Conservation (phyloP, 2,888 invertebrate species). For the Dasysyrphus tricinctus region DNA sequence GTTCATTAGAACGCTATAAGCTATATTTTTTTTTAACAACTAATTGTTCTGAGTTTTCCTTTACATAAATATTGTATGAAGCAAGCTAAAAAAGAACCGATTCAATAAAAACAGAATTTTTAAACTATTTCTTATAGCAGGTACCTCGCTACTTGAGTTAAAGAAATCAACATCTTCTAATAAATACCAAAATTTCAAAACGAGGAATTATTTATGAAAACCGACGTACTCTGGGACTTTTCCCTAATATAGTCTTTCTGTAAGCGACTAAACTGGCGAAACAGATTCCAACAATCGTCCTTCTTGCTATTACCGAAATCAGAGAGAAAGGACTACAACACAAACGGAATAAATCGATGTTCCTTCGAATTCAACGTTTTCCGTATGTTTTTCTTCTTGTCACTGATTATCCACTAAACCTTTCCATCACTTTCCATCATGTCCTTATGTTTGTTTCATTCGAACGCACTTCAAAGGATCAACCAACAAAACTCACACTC, state of each 20-base stretch:
- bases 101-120: too few species aligned
- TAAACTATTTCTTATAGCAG: too few species aligned
- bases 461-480: constrained; percentile 8
- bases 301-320: not conserved
- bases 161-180: too few species aligned
- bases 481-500: not conserved
- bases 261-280: not conserved
- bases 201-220: not conserved
- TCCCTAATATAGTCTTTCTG: not conserved
- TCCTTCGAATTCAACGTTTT: not conserved
- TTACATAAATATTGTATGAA: too few species aligned
- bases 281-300: not conserved
- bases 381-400: constrained; percentile 1
- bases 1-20: too few species aligned
- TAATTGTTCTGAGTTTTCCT: too few species aligned
- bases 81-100: too few species aligned
- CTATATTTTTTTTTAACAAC: too few species aligned
- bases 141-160: too few species aligned
- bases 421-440: not conserved
- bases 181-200: not conserved
- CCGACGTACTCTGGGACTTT: not conserved
- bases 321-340: not conserved
- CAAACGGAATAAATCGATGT: not conserved
- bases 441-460: constrained; percentile 5
- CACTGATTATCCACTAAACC: not conserved